Base-by-base conservation (phyloP, 2,888 invertebrate genomes). In the Drosophila niveifrons region DNA sequence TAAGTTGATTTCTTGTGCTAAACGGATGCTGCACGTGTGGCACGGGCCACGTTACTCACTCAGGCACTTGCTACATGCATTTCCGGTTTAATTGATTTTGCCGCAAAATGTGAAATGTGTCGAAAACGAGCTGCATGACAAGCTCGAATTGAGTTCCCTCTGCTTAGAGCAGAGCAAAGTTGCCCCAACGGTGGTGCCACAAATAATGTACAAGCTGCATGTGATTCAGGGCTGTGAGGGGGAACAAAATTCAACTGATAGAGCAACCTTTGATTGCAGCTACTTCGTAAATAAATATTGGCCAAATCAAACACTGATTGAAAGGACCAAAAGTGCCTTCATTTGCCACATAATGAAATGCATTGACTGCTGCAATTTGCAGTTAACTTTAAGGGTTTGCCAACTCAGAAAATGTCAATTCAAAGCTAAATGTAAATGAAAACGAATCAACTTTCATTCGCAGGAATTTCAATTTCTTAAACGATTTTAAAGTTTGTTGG, bases 41-140 rank as follows among this genome's bases (percentile, higher is more conserved):
- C 68, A 56, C 57, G 47, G 58, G n/a, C 48, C 41, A 64, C 59
- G 63, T 39, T 56, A 44, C 46, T 41, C 62, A 58, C 52, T 43
- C 66, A 47, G 53, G 50, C 61, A 59, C 67, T 51, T 62, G 78
- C 72, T 69, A 78, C 82, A 82, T 78, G 84, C 86, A 82, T 89
- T 87, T 89, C 87, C 89, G 88, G 78, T 80, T 90, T 89, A 90
- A 90, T 90, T 90, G 89, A 90, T 89, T 90, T 88, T 84, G 69
- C 90, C 87, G 80, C 86, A 84, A 87, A 90, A 86, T 87, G 78
- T 89, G 79, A 85, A 89, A 88, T 83, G 82, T 89, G 84, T 85
- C 79, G 79, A 80, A 80, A 79, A 78, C 80, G 74, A 77, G 82
- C 53, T 79, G 61, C 66, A 63, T 31, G 59, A 72, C 72, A 67